A percentile compares a stretch with the other conserved stretches of the same genome.
These are phyloP conservation scores for Camponotus pennsylvanicus DNA, from an alignment of 1,140 invertebrate genomes.

Conservation along the genomic window DNA sequence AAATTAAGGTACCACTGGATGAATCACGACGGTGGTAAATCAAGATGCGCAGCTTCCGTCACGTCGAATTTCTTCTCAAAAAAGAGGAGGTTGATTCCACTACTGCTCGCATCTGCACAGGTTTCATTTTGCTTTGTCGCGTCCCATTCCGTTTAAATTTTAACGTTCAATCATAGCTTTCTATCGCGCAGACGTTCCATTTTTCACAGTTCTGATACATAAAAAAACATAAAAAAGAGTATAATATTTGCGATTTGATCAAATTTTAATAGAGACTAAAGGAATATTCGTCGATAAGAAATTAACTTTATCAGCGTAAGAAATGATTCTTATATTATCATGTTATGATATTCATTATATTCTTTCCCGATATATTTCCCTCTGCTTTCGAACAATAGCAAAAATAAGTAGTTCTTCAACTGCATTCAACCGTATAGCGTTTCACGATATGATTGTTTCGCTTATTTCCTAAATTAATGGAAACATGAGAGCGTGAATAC, in stretches of 20 bases:
- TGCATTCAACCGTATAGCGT: not conserved
- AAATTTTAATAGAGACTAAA: not conserved
- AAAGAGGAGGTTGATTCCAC: not conserved
- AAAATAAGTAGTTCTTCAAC: not conserved
- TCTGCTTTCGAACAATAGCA: not conserved
- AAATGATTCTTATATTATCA: not conserved
- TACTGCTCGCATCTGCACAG: slow-evolving; percentile 14
- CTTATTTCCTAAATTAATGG: slow-evolving; percentile 50
- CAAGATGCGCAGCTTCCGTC: not conserved
- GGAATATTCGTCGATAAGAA: not conserved
- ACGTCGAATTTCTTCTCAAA: not conserved
- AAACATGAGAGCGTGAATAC: not conserved
- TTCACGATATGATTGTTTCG: slow-evolving; percentile 2
- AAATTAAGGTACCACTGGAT: slow-evolving; percentile 43
- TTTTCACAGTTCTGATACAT: not conserved
- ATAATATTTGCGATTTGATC: not conserved
- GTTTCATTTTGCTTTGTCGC: slow-evolving; percentile 3
- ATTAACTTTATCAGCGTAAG: not conserved
- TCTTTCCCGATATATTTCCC: not conserved
- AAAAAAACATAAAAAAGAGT: not conserved
- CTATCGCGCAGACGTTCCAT: not conserved
- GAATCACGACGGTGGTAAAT: slow-evolving; percentile 19
- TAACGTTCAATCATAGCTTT: not conserved
- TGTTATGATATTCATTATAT: too few species aligned
- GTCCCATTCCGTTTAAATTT: not conserved